phyloP scores from a whole-genome alignment of 2,888 invertebrate species.

The Thymelicus lineola region DNA sequence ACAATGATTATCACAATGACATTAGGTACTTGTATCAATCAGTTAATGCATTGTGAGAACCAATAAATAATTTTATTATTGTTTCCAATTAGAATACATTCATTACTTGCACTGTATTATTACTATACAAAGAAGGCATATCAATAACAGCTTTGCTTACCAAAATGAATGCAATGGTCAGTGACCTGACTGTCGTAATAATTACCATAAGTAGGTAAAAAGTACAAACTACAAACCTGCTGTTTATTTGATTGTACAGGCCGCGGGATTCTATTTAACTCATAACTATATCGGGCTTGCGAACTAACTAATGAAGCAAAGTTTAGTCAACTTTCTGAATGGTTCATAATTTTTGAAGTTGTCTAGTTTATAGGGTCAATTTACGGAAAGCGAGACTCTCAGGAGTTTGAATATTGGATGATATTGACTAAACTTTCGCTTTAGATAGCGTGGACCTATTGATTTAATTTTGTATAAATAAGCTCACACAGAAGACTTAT shows the following conservation, averaged over 20 bases:
- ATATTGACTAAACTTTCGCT: background rate
- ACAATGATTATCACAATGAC: too few species aligned
- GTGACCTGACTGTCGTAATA: conserved; percentile 45
- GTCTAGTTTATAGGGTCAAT: conserved; percentile 15
- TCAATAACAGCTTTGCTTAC: conserved; percentile 11
- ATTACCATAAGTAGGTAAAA: conserved; percentile 26
- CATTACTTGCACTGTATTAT: background rate
- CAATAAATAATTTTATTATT: too few species aligned
- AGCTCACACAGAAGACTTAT: too few species aligned
- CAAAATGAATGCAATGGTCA: conserved; percentile 45
- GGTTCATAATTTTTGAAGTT: conserved; percentile 26
- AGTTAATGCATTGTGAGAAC: too few species aligned
- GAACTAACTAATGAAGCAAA: conserved; percentile 27
- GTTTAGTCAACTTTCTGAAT: conserved; percentile 23
- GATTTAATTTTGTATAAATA: too few species aligned
- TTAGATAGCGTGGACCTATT: too few species aligned
- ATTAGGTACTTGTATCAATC: too few species aligned
- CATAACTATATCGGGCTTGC: conserved; percentile 32
- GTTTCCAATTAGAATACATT: too few species aligned
- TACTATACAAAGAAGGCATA: too few species aligned
- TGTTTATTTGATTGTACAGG: conserved; percentile 39
- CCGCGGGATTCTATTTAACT: conserved; percentile 26
- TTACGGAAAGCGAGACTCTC: background rate
- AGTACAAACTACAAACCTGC: conserved; percentile 11
- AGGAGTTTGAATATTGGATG: background rate